Conservation (phyloP, 2,888 invertebrate species). For the Busseola fusca region DNA sequence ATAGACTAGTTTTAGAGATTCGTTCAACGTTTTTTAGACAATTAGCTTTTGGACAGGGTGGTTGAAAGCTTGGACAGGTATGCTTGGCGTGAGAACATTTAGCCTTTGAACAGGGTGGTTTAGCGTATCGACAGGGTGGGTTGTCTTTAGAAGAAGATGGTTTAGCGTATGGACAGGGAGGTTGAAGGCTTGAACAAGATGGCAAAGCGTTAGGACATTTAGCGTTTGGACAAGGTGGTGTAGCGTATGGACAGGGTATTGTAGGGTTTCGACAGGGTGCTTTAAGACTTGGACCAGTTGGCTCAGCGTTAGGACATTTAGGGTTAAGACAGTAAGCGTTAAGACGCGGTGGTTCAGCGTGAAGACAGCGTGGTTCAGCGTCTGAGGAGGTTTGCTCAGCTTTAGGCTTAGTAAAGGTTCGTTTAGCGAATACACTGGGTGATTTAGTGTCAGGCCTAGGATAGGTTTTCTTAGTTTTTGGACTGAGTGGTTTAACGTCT, state of each 20-base stretch:
- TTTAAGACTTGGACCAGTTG: too few species aligned
- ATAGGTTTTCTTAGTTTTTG: neutral
- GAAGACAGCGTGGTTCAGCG: neutral
- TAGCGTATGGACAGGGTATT: neutral
- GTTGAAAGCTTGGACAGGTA: neutral
- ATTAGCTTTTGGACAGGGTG: neutral
- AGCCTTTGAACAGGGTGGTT: too few species aligned
- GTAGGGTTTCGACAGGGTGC: neutral
- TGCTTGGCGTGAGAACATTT: neutral
- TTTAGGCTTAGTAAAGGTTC: neutral
- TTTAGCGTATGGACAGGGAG: neutral
- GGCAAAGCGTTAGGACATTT: neutral
- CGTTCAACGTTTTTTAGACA: neutral
- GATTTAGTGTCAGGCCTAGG: neutral
- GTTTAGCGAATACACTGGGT: neutral
- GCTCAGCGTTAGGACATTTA: neutral
- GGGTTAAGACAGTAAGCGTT: neutral
- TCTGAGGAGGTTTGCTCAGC: neutral
- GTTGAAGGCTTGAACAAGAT: neutral
- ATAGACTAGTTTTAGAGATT: conserved; percentile 16
- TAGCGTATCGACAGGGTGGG: neutral
- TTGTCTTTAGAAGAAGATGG: neutral
- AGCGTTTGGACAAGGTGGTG: neutral
- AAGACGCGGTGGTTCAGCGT: neutral
- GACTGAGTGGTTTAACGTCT: neutral